These are phyloP conservation scores for Hippoglossus stenolepis DNA, from an alignment of 2,113 vertebrate genomes.

Conservation along the genomic window DNA sequence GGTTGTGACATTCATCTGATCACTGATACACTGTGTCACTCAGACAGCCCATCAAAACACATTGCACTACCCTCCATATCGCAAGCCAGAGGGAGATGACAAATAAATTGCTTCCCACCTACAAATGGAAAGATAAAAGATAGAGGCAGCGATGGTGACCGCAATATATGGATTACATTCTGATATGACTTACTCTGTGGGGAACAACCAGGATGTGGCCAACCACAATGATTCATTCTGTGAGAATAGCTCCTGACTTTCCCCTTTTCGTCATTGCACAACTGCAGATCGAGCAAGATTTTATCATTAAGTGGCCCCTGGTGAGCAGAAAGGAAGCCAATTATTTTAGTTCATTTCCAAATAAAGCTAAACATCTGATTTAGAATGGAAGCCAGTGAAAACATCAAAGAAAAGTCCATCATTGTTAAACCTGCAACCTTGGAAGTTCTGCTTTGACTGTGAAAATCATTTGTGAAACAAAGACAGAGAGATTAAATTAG, in stretches of 20 bases:
- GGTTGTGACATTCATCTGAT: slow-evolving; percentile 48
- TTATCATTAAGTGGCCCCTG: background rate
- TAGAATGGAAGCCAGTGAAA: background rate
- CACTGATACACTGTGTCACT: slow-evolving; percentile 43
- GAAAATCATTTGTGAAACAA: too few species aligned
- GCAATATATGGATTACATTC: slow-evolving; percentile 30
- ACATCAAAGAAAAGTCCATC: background rate
- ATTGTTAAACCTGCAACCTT: background rate
- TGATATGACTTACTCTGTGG: slow-evolving; percentile 9
- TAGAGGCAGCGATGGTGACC: slow-evolving; percentile 30
- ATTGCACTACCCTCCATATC: slow-evolving; percentile 22
- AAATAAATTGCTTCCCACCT: slow-evolving; percentile 64
- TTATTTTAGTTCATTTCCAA: slow-evolving; percentile 2
- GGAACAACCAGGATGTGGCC: background rate
- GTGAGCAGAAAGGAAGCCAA: slow-evolving; percentile 19
- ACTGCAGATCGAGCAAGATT: slow-evolving; percentile 6
- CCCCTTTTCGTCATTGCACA: slow-evolving; percentile 13
- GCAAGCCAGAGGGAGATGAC: slow-evolving; percentile 37
- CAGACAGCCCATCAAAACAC: slow-evolving; percentile 55
- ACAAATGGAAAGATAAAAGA: slow-evolving; percentile 63
- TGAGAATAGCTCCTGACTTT: slow-evolving; percentile 7
- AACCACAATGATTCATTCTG: background rate
- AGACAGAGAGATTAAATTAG: too few species aligned
- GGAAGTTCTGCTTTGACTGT: background rate
- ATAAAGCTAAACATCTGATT: background rate